Evolutionary conservation across 2,797 vertebrate species (phyloP), one percentile per base, ranked within the genome.

Genomic region (Clamator glandarius): DNA sequence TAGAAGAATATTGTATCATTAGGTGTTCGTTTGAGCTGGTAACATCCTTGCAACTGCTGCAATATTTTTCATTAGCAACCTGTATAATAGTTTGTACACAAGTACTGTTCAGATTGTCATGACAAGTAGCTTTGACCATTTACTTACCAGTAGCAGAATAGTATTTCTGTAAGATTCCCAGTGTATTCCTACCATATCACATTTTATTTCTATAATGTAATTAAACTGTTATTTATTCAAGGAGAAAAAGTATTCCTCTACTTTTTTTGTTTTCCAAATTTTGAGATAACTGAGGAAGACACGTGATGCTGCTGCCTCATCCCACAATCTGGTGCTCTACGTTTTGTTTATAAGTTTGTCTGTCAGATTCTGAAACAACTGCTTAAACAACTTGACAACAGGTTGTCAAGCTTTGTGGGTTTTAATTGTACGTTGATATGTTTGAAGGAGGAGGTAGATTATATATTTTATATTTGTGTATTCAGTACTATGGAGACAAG

Each of bases 201-300:
- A 98, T 97, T 98, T 98, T 97, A 97, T 98, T 98, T 98, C 96
- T 95, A 93, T 95, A 96, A 96, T 97, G 97, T 97, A 98, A 98
- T 98, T 98, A 98, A 98, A 98, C 93, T 97, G 97, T 98, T 98
- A 98, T 96, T 98, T 98, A 98, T 98, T 97, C 96, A 97, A 97
- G 95, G 95, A 97, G 77, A 96, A 90, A 93, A 96, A 96, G 97
- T 93, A 96, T 97, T 95, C 89, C 93, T 96, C 77, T 94, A 89
- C 92, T 96, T 94, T 96, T 87, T 97, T 97, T 95, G 78, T 96
- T 97, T 97, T 97, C 95, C 75, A 89, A 90, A 95, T 92, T 93
- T 94, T 96, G 96, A 90, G 92, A 61, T 84, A 51, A 88, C 89
- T 48, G 51, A 91, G 92, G 91, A 81, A 84, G 83, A 78, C 82